Evolutionary conservation across 2,113 vertebrate genomes (phyloP).

Genomic region (Ranitomeya imitator): DNA sequence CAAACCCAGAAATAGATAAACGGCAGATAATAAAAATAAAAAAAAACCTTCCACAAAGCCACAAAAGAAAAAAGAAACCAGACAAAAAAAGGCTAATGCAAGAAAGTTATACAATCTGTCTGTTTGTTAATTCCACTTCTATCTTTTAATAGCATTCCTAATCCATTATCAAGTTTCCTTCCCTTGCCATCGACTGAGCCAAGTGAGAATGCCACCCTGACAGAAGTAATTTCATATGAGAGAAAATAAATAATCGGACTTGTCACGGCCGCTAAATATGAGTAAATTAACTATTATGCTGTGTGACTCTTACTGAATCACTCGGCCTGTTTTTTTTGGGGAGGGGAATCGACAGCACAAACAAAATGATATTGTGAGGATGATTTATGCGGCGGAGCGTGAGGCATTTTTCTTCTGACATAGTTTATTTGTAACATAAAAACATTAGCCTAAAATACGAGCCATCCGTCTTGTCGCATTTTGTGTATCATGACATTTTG

Average conservation of each 20-base stretch:
- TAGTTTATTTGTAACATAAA: conserved; percentile 55
- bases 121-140: conserved; percentile 14
- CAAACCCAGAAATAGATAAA: not conserved
- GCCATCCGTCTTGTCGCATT: conserved; percentile 30
- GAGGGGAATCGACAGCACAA: conserved; percentile 36
- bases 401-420: conserved; percentile 51
- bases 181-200: conserved; percentile 9
- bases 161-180: conserved; percentile 26
- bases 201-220: conserved; percentile 32
- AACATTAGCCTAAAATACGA: conserved; percentile 55
- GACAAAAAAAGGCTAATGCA: not conserved
- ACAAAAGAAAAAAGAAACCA: not conserved
- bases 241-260: conserved; percentile 46
- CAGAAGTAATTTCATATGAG: conserved; percentile 34
- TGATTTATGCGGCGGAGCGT: conserved; percentile 48
- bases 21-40: not conserved
- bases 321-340: not conserved
- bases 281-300: conserved; percentile 34
- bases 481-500: conserved; percentile 18
- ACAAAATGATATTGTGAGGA: conserved; percentile 48
- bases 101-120: not conserved
- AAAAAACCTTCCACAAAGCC: not conserved
- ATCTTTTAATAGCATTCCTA: conserved; percentile 31
- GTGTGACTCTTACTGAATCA: conserved; percentile 6
- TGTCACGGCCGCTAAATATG: conserved; percentile 39